Conservation (phyloP, 2,888 invertebrate genomes). For the Leistus spinibarbis region DNA sequence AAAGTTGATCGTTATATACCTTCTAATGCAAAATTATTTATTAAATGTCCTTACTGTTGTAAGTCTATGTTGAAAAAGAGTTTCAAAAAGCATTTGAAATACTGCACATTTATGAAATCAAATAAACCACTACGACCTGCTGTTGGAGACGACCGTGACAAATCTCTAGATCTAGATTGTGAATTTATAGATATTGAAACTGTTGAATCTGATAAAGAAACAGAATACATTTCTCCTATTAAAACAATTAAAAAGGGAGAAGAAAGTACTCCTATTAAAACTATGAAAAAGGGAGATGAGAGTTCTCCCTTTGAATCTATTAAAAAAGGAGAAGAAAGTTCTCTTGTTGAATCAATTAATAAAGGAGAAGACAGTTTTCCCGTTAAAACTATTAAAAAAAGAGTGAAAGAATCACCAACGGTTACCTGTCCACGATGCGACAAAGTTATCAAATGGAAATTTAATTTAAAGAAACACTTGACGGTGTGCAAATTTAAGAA, state of each 20-base stretch:
- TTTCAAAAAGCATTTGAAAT: background rate
- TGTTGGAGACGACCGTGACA: background rate
- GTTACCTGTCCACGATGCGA: background rate
- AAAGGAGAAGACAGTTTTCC: too few species aligned
- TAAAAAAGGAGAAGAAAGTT: too few species aligned
- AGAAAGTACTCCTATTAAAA: too few species aligned
- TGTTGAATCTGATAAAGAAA: background rate
- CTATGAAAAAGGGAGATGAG: too few species aligned
- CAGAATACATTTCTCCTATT: too few species aligned
- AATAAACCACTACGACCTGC: background rate
- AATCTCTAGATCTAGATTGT: background rate
- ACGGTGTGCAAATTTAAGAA: background rate
- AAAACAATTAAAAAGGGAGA: too few species aligned
- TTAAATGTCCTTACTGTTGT: background rate
- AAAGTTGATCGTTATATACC: background rate
- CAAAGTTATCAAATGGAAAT: background rate
- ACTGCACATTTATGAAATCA: background rate
- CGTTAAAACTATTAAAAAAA: background rate
- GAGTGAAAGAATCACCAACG: background rate
- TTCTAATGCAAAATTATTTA: background rate
- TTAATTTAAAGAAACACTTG: background rate
- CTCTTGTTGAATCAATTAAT: too few species aligned
- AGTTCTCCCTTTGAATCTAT: too few species aligned
- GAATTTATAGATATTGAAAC: background rate
- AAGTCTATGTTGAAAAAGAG: background rate